phyloP scores from a whole-genome alignment of 2,113 vertebrate genomes.

The Tetrao urogallus region DNA sequence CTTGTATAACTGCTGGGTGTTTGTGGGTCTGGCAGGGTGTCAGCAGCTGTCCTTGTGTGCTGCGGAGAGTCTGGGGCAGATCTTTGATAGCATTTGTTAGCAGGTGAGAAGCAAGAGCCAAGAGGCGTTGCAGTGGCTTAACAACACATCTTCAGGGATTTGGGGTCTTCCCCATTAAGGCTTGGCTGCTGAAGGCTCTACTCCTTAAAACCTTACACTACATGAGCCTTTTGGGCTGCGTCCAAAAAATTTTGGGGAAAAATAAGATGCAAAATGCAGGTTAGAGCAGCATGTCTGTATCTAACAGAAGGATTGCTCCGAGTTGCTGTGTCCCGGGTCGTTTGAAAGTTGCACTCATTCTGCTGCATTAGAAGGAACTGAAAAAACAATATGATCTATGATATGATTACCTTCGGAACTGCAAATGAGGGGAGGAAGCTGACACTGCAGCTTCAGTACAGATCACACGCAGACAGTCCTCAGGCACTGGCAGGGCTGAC shows the following conservation, averaged over 20 bases:
- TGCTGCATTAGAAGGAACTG: neutral
- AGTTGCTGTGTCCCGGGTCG: neutral
- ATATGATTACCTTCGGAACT: neutral
- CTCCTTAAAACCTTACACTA: rapidly evolving
- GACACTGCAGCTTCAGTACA: too few species aligned
- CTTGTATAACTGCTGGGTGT: rapidly evolving
- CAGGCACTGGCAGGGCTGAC: neutral
- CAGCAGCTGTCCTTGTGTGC: neutral
- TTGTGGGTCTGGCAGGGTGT: rapidly evolving
- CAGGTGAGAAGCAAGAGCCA: neutral
- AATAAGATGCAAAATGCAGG: neutral
- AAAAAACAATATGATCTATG: neutral
- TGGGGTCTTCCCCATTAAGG: neutral
- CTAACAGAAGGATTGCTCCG: neutral
- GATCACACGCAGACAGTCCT: neutral
- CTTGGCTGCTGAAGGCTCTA: neutral
- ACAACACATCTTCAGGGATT: neutral
- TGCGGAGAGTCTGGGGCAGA: neutral
- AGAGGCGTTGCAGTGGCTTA: neutral
- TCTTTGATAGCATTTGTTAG: rapidly evolving
- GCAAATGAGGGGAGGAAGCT: neutral
- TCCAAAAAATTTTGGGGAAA: neutral
- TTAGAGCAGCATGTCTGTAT: neutral
- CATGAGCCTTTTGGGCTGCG: neutral
- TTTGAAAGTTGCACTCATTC: neutral